A percentile compares a stretch with the other conserved stretches of the same genome.
These are phyloP conservation scores for Phyllotis vaccarum DNA, from an alignment of 2,797 vertebrate genomes.

Conservation along the genomic window DNA sequence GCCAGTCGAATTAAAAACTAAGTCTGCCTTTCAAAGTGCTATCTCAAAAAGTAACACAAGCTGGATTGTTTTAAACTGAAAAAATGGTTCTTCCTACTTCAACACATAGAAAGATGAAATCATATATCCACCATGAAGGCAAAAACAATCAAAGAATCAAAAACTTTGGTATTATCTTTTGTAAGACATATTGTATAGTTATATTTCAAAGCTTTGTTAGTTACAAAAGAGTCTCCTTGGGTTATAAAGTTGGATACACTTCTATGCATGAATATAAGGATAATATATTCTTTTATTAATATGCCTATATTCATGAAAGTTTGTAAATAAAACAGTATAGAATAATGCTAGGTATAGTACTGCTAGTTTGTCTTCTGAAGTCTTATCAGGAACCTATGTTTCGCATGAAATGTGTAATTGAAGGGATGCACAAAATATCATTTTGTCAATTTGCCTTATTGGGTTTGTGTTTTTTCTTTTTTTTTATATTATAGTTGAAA, in stretches of 20 bases:
- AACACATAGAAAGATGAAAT: neutral
- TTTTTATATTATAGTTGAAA: slow-evolving; percentile 42
- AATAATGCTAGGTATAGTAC: slow-evolving; percentile 35
- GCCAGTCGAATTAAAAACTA: neutral
- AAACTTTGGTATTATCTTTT: neutral
- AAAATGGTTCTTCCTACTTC: neutral
- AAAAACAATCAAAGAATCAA: neutral
- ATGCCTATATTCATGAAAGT: slow-evolving; percentile 23
- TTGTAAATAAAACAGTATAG: slow-evolving; percentile 63
- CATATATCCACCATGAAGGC: neutral
- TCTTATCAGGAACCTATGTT: neutral
- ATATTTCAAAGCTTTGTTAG: slow-evolving; percentile 44
- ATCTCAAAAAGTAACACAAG: neutral
- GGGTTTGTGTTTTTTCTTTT: slow-evolving; percentile 25
- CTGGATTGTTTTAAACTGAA: neutral
- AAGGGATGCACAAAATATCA: slow-evolving; percentile 53
- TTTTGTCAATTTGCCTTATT: slow-evolving; percentile 54
- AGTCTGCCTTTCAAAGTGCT: neutral
- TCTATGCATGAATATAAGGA: neutral
- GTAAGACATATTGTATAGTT: neutral
- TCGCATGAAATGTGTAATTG: slow-evolving; percentile 29
- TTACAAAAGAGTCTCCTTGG: slow-evolving; percentile 14
- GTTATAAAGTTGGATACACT: slow-evolving; percentile 49
- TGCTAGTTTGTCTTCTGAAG: slow-evolving; percentile 23
- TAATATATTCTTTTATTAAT: slow-evolving; percentile 41